Percentiles rank a stretch among this genome's conserved stretches.
Conservation (phyloP, 2,113 vertebrate genomes). For the Numida meleagris region DNA sequence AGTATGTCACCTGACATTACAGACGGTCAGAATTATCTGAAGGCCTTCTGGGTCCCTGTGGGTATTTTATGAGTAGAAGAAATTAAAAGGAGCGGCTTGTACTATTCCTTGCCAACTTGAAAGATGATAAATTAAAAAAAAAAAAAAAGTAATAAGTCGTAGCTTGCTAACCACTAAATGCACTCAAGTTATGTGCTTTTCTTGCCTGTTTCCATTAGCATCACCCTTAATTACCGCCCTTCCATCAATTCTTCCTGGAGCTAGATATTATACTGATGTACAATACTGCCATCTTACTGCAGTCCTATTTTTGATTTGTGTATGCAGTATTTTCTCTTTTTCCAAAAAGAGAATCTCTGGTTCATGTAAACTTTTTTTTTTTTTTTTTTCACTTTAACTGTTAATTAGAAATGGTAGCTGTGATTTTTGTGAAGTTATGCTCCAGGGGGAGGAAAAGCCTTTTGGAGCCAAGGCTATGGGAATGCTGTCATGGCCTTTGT, state of each 20-base stretch:
- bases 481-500: not conserved
- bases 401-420: not conserved
- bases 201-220: not conserved
- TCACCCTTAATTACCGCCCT: not conserved
- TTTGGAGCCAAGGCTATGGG: not conserved
- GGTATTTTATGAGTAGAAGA: not conserved
- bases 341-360: not conserved
- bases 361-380: not conserved
- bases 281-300: not conserved
- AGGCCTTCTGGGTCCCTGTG: rapidly evolving
- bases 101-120: not conserved
- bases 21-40: not conserved
- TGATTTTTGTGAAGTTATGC: not conserved
- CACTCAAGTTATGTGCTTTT: not conserved
- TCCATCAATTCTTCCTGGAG: not conserved
- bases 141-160: not conserved
- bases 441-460: not conserved
- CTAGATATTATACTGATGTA: not conserved
- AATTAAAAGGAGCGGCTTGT: not conserved
- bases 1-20: not conserved
- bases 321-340: not conserved
- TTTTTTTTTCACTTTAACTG: not conserved
- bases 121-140: not conserved
- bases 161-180: not conserved
- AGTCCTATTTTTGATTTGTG: not conserved